Evolutionary conservation across 2,888 invertebrate species (phyloP), one percentile per base, ranked within the genome.

Genomic region (Drosophila mettleri): DNA sequence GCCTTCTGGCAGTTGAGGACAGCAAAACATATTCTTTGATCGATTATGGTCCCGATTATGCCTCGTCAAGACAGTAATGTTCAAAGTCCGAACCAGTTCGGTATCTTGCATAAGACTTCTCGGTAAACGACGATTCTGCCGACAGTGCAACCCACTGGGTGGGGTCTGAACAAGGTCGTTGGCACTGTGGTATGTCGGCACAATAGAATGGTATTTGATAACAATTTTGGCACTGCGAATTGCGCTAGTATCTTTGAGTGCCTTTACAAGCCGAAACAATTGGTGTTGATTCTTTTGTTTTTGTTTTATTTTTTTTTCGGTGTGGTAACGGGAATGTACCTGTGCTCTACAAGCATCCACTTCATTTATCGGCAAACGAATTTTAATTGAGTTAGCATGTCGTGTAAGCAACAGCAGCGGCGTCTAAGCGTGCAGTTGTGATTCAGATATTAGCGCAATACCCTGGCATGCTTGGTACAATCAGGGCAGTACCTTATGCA

Each of bases 371-470:
- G 61, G 45, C 70, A 71, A 55, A 74, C 70, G 79, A 79, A 79
- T 79, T 79, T 79, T 79, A 79, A 79, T 79, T 79, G 79, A 79
- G 76, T 79, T 74, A 76, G 69, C 80, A 73, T 76, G 76, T 76
- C 69, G 77, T 79, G 77, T 76, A 69, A 63, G 46, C 38, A 22
- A 41, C 31, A 54, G 39, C 41, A 62, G 39, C 51, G 31, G 36
- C 52, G 57, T 60, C 48, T 69, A 61, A 53, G 58, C 57, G 46
- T 60, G 53, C 62, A 66, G 41, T 49, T 70, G 48, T 70, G 70
- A 70, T 39, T 63, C 74, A 74, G 63, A 63, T 58, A 34, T 43
- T 54, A 55, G 34, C 39, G 38, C 52, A 60, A 43, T 14, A 12
- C 12, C 12, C 16, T 22, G 31, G 33, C 55, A 39, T 36, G 48